Percentiles rank a stretch among this genome's conserved stretches.
Conservation (phyloP, 2,797 vertebrate genomes). For the Spheniscus humboldti region DNA sequence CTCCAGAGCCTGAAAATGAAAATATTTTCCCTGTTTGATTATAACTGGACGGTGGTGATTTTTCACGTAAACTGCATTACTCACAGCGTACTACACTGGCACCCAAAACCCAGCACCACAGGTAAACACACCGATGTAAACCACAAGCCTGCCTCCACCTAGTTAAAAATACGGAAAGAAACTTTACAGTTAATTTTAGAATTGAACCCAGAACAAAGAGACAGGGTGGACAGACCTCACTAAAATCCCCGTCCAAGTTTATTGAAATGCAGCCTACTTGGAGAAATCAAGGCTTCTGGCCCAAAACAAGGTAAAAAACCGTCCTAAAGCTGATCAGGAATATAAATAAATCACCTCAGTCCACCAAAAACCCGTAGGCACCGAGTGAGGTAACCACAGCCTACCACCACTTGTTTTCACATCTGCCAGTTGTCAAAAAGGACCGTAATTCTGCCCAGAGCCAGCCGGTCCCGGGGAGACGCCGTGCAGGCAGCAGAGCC, state of each 20-base stretch:
- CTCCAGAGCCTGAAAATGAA: constrained; percentile 46
- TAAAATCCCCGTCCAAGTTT: rapidly evolving
- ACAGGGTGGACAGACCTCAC: background rate
- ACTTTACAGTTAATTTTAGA: background rate
- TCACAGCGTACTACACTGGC: background rate
- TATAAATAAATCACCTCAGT: background rate
- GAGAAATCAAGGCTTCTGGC: background rate
- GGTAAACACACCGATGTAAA: background rate
- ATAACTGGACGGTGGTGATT: background rate
- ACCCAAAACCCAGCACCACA: background rate
- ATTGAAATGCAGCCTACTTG: background rate
- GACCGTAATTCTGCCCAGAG: background rate
- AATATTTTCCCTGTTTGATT: background rate
- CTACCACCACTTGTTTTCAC: background rate
- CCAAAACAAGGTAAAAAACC: background rate
- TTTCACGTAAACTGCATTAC: background rate
- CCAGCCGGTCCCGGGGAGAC: rapidly evolving
- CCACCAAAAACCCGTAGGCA: background rate
- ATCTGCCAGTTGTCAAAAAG: background rate
- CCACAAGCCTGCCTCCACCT: background rate
- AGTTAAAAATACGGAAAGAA: background rate
- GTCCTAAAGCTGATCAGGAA: background rate
- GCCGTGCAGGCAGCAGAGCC: background rate
- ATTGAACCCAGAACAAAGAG: background rate
- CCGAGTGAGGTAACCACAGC: background rate